These are phyloP conservation scores for Dolomedes plantarius DNA, from an alignment of 2,888 invertebrate genomes.

Conservation along the genomic window DNA sequence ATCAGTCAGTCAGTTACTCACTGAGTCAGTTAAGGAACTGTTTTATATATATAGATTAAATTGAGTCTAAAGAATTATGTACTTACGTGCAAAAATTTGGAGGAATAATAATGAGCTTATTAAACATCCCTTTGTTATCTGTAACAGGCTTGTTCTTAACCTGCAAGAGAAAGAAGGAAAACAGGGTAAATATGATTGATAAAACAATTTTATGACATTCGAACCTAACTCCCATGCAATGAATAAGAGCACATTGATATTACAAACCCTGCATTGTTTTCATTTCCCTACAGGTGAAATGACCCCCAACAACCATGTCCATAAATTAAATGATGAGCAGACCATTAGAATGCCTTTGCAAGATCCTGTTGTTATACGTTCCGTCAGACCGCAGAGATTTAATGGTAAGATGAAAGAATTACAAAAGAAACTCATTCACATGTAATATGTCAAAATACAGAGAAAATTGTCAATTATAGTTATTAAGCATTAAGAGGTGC, in stretches of 20 bases:
- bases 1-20: too few species aligned
- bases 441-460: neutral
- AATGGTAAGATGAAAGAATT: neutral
- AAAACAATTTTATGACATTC: neutral
- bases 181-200: neutral
- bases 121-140: conserved; percentile 26
- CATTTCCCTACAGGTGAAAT: neutral
- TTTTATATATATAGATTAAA: too few species aligned
- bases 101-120: conserved; percentile 34
- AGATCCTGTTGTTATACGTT: neutral
- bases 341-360: neutral
- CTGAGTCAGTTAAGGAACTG: too few species aligned
- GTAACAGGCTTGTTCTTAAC: conserved; percentile 19
- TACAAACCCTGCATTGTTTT: neutral
- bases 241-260: neutral
- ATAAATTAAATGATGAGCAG: neutral
- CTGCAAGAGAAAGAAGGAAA: conserved; percentile 26
- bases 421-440: neutral
- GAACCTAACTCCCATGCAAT: neutral
- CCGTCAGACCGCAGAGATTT: neutral
- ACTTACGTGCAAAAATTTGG: conserved; percentile 51
- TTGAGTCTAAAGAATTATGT: neutral
- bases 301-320: neutral
- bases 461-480: neutral
- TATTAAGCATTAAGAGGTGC: neutral